Evolutionary conservation across 2,888 invertebrate species (phyloP), one percentile per base, ranked within the genome.

Genomic region (Pyrgus malvae): DNA sequence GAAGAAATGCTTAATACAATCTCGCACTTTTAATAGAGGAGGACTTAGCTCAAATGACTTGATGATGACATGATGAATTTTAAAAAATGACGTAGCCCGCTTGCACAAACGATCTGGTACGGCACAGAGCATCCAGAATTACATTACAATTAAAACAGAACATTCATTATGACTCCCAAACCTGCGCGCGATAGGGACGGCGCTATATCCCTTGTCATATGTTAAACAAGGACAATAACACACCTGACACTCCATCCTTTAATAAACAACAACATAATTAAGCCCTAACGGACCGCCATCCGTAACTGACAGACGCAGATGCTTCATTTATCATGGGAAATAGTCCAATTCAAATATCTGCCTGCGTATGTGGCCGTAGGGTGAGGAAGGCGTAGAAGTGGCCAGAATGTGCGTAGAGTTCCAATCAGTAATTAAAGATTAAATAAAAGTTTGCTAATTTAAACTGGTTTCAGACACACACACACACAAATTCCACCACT

Each of bases 261-360:
- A 68, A 69, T 68, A 69, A 67, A 71, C 70, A 69, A 70, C 68
- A 68, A 66, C 65, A 66, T 67, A 67, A 69, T 69, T 67, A 71
- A 68, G 67, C 66, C 53, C 42, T 56, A 61, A 62, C 62, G 61
- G 61, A 55, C 54, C 48, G 48, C 54, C 54, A 54, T 54, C 40
- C 54, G 54, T 54, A 54, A 54, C 59, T 59, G 61, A 64, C 66
- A 57, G 48, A 57, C 49, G 59, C 68, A 68, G 62, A 66, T 60
- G 65, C 55, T 53, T 53, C 61, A 55, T 62, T 58, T 57, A 55
- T 65, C 64, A 64, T 58, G 50, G 53, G 55, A 60, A 57, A 60
- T 48, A 57, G 60, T 59, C 62, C 54, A 54, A 54, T 54, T 54
- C 54, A 54, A 54, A 54, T 54, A 54, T 54, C 54, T 33, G 41